These are phyloP conservation scores for Microctonus aethiopoides DNA, from an alignment of 2,888 invertebrate species.

Conservation along the genomic window DNA sequence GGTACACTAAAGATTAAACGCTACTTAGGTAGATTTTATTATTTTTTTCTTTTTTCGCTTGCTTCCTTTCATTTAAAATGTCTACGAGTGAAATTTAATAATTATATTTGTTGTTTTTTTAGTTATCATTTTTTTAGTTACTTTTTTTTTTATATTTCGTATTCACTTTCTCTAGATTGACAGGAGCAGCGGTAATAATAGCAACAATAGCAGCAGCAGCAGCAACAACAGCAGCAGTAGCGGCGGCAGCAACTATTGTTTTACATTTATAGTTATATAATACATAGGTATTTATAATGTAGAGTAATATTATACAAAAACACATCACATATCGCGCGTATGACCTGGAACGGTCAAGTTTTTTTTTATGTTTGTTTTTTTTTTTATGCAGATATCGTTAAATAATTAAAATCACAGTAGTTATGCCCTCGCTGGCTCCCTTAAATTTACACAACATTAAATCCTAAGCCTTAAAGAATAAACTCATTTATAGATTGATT, in stretches of 20 bases:
- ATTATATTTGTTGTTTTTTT: conserved; percentile 31
- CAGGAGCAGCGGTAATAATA: conserved; percentile 45
- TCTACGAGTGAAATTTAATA: conserved; percentile 23
- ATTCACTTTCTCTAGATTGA: conserved; percentile 50
- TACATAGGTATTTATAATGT: conserved; percentile 66
- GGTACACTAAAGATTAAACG: conserved; percentile 62
- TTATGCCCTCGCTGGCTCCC: conserved; percentile 67
- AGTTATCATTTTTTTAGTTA: conserved; percentile 31
- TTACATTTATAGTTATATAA: conserved; percentile 64
- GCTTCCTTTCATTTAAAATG: conserved; percentile 19
- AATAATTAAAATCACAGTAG: conserved; percentile 68
- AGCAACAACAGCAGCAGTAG: conserved; percentile 43
- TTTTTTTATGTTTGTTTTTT: conserved; percentile 47
- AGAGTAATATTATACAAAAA: conserved; percentile 67
- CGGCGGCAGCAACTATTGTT: conserved; percentile 55
- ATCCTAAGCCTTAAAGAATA: conserved; percentile 63
- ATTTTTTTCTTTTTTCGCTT: conserved; percentile 19
- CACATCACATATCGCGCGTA: conserved; percentile 66
- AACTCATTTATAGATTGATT: conserved; percentile 56
- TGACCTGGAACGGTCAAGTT: conserved; percentile 55
- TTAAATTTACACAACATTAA: conserved; percentile 65
- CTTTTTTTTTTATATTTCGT: conserved; percentile 32
- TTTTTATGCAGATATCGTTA: conserved; percentile 61
- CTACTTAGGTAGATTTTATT: conserved; percentile 59
- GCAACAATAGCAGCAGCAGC: conserved; percentile 47